These are phyloP conservation scores for Lethrus apterus DNA, from an alignment of 1,140 invertebrate species.

Conservation along the genomic window DNA sequence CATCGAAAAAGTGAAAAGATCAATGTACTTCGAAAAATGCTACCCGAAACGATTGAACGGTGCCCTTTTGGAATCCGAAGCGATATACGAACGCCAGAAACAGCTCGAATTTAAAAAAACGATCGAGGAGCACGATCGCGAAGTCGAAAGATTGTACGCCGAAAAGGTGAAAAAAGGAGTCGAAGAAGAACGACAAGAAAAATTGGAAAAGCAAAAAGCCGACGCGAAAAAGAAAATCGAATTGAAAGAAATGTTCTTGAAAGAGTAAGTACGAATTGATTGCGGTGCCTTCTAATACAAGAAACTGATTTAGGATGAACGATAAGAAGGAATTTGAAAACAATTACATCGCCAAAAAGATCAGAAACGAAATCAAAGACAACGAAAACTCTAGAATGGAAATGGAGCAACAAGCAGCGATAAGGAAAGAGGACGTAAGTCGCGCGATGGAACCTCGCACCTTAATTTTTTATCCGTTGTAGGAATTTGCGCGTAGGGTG, in stretches of 20 bases:
- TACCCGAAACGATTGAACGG: constrained; percentile 26
- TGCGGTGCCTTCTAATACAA: no score
- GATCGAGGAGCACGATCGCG: constrained; percentile 23
- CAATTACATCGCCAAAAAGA: constrained; percentile 15
- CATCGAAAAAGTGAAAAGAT: constrained; percentile 25
- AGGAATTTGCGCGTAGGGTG: background rate
- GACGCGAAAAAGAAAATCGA: constrained; percentile 14
- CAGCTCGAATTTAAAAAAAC: constrained; percentile 27
- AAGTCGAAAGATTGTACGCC: constrained; percentile 19
- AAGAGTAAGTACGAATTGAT: constrained; percentile 1
- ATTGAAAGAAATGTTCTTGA: constrained; percentile 1
- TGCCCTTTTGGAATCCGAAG: constrained; percentile 27
- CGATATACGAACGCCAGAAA: constrained; percentile 27
- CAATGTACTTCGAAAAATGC: constrained; percentile 25
- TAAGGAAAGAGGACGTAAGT: constrained; percentile 32
- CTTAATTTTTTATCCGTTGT: background rate
- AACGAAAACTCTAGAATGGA: constrained; percentile 23
- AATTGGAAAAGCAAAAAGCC: constrained; percentile 18
- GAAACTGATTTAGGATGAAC: no score
- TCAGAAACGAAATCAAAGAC: constrained; percentile 24
- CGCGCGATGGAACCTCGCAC: background rate
- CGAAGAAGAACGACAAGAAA: constrained; percentile 16
- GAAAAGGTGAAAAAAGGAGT: constrained; percentile 19
- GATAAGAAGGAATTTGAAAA: constrained; percentile 17
- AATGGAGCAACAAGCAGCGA: constrained; percentile 32